Evolutionary conservation across 2,888 invertebrate species (phyloP), one percentile per base, ranked within the genome.

Genomic region (Agelastica alni): DNA sequence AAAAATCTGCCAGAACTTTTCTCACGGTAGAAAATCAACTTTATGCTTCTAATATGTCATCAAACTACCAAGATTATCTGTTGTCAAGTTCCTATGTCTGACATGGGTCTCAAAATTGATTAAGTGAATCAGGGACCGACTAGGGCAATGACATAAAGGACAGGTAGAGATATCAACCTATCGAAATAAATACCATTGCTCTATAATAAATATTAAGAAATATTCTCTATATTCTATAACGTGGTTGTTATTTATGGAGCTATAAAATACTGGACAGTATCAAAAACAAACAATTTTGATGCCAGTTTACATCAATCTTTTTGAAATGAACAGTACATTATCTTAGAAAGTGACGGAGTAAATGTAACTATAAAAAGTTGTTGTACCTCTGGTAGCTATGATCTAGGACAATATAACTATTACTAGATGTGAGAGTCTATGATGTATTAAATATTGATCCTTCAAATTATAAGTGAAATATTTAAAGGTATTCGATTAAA

Each of bases 21-120:
- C 64, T 65, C 64, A 65, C 64, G 64, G 60, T 58, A 26, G 45
- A n/a, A n/a, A n/a, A 56, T 49, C 46, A 46, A 51, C 16, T 36
- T 34, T 48, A 26, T 52, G 53, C 49, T 60, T 59, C 46, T 60
- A 60, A 62, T 60, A 60, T 58, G 62, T 63, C 62, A 63, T 63
- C 58, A 42, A 58, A 51, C 32, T 43, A 49, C 48, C 22, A 34
- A 45, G 56, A 53, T 53, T 44, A 53, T 49, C 53, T 54, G 49
- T 58, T 59, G 60, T 60, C 60, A 61, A 54, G 55, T 51, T 53
- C 43, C 52, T 42, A 52, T 53, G 56, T 58, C 59, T 60, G 64
- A 64, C 64, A 60, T 51, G 60, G 62, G 61, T 59, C 59, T 53
- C 14, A 61, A 58, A 53, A 39, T 58, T 65, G 65, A 65, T 65